Evolutionary conservation across 2,113 vertebrate species (phyloP).

Genomic region (Nycticebus coucang): DNA sequence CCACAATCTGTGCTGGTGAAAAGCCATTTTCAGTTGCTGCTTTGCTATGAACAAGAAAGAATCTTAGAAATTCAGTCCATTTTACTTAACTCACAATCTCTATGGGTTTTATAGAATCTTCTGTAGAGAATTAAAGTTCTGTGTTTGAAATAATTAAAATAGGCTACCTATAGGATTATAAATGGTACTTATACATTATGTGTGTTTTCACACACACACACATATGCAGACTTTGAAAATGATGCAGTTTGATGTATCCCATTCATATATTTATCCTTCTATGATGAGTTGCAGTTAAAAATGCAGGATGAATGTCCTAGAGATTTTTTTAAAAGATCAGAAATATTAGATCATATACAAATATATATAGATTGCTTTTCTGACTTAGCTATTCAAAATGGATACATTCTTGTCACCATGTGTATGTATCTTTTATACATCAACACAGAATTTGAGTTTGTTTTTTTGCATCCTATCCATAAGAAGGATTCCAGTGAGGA

Average conservation of each 20-base stretch:
- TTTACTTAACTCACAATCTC: slow-evolving; percentile 47
- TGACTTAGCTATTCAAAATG: slow-evolving; percentile 30
- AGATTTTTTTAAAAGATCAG: not conserved
- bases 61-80: slow-evolving; percentile 52
- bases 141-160: slow-evolving; percentile 32
- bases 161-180: slow-evolving; percentile 19
- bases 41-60: slow-evolving; percentile 54
- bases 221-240: not conserved
- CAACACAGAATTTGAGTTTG: not conserved
- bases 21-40: slow-evolving; percentile 52
- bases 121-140: not conserved
- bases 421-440: not conserved
- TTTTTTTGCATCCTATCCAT: not conserved
- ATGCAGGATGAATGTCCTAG: not conserved
- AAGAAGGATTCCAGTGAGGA: slow-evolving; percentile 8
- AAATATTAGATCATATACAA: not conserved
- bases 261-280: slow-evolving; percentile 38
- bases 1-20: slow-evolving; percentile 43
- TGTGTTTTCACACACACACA: not conserved
- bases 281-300: slow-evolving; percentile 39
- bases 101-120: not conserved
- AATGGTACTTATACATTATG: not conserved
- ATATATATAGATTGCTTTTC: not conserved
- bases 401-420: slow-evolving; percentile 7
- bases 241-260: not conserved